phyloP scores from a whole-genome alignment of 2,113 vertebrate species.

The Taurulus bubalis region DNA sequence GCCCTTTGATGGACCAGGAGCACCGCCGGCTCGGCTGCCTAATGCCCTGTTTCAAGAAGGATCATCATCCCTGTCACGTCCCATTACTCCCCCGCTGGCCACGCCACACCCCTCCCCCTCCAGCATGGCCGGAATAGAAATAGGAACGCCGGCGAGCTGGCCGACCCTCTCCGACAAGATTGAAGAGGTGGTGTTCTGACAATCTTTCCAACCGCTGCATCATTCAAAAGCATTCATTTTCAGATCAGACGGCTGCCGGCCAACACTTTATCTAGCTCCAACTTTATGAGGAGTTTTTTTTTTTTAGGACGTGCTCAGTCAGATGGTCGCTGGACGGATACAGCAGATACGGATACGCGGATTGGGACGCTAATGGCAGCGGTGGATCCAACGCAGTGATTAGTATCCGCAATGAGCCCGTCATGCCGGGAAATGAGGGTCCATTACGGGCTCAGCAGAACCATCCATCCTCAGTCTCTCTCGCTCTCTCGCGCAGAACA shows the following conservation, averaged over 20 bases:
- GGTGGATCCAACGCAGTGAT: slow-evolving; percentile 56
- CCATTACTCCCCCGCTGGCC: slow-evolving; percentile 70
- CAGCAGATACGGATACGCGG: slow-evolving; percentile 34
- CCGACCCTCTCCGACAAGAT: slow-evolving; percentile 34
- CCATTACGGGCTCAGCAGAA: slow-evolving; percentile 39
- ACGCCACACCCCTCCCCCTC: slow-evolving; percentile 15
- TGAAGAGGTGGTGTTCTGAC: slow-evolving; percentile 31
- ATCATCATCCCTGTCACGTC: slow-evolving; percentile 76
- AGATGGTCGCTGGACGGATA: slow-evolving; percentile 49
- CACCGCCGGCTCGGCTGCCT: slow-evolving; percentile 61
- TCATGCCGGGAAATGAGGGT: slow-evolving; percentile 39
- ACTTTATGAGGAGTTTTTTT: slow-evolving; percentile 25
- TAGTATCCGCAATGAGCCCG: slow-evolving; percentile 43
- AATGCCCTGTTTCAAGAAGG: slow-evolving; percentile 72
- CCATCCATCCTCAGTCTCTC: slow-evolving; percentile 41
- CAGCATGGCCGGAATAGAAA: slow-evolving; percentile 54
- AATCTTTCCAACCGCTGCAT: slow-evolving; percentile 25
- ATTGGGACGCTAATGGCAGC: slow-evolving; percentile 35
- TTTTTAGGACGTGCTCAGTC: slow-evolving; percentile 28
- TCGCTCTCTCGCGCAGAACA: slow-evolving; percentile 25
- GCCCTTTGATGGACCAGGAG: slow-evolving; percentile 67
- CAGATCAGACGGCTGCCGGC: slow-evolving; percentile 15
- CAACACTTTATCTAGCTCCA: slow-evolving; percentile 23
- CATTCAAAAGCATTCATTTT: slow-evolving; percentile 38
- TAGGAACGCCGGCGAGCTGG: slow-evolving; percentile 33